Percentiles rank a stretch among this genome's conserved stretches.
phyloP scores from a whole-genome alignment of 2,888 invertebrate genomes.

The Nephrotoma guestfalica region DNA sequence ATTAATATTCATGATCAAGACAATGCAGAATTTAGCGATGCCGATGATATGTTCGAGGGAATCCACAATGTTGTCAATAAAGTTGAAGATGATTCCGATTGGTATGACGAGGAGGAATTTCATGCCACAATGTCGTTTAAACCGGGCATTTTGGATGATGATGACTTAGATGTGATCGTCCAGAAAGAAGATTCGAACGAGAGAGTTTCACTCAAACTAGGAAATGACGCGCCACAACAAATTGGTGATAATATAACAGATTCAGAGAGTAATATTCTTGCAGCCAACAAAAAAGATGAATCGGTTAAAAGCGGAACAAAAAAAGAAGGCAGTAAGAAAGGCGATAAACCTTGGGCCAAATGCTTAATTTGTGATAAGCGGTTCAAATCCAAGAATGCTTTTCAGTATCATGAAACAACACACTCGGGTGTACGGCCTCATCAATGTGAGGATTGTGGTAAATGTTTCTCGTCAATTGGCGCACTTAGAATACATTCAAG shows the following conservation, averaged over 20 bases:
- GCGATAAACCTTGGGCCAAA: constrained; percentile 13
- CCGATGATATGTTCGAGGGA: constrained; percentile 75
- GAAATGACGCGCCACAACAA: constrained; percentile 11
- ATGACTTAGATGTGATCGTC: not conserved
- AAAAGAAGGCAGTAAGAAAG: constrained; percentile 11
- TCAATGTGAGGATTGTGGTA: constrained; percentile 64
- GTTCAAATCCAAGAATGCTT: constrained; percentile 69
- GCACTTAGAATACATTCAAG: constrained; percentile 72
- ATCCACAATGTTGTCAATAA: constrained; percentile 61
- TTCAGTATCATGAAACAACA: constrained; percentile 68
- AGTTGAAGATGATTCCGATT: constrained; percentile 28
- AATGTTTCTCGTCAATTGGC: constrained; percentile 67
- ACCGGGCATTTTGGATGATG: not conserved
- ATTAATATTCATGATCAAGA: constrained; percentile 19
- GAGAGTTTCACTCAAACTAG: not conserved
- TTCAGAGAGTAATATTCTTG: not conserved
- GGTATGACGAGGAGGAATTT: constrained; percentile 9
- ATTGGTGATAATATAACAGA: not conserved
- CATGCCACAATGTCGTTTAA: constrained; percentile 1
- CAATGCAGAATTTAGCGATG: constrained; percentile 60
- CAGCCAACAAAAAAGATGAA: not conserved
- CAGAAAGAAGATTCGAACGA: not conserved
- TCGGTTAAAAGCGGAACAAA: constrained; percentile 28
- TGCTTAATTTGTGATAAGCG: constrained; percentile 45
- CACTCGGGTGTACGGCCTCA: constrained; percentile 66